Conservation (phyloP, 2,797 vertebrate species). For the Sebastes iracundus region DNA sequence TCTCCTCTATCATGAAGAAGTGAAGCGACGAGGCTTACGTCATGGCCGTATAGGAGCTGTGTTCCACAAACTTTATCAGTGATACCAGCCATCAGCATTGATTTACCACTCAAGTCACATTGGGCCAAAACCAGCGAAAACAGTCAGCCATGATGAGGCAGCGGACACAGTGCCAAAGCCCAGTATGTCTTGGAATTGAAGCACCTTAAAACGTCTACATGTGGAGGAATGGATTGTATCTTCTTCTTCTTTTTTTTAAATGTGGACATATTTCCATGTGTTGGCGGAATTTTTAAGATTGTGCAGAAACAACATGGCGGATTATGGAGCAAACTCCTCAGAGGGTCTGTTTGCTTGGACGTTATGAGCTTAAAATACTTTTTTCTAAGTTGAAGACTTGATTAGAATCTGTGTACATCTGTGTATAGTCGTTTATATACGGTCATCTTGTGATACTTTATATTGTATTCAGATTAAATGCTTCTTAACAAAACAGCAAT, state of each 20-base stretch:
- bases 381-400: constrained; percentile 55
- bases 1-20: constrained; percentile 97
- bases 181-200: constrained; percentile 44
- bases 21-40: constrained; percentile 64
- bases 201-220: constrained; percentile 67
- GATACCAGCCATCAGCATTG: constrained; percentile 43
- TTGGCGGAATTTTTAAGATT: constrained; percentile 3
- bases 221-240: constrained; percentile 18
- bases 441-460: constrained; percentile 42
- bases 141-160: constrained; percentile 33
- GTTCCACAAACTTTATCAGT: constrained; percentile 59
- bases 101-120: constrained; percentile 42
- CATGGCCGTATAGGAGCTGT: neutral
- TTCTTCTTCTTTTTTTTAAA: neutral
- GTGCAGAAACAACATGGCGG: constrained; percentile 1
- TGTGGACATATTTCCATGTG: constrained; percentile 7
- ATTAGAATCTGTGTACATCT: constrained; percentile 36
- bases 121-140: constrained; percentile 30
- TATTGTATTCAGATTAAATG: constrained; percentile 69
- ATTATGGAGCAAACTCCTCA: constrained; percentile 21
- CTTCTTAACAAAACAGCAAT: constrained; percentile 57
- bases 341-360: constrained; percentile 42
- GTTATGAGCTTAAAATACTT: constrained; percentile 18
- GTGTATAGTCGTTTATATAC: constrained; percentile 53
- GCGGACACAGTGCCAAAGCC: constrained; percentile 25